Evolutionary conservation across 2,113 vertebrate species (phyloP).

Genomic region (Macroglossus sobrinus): DNA sequence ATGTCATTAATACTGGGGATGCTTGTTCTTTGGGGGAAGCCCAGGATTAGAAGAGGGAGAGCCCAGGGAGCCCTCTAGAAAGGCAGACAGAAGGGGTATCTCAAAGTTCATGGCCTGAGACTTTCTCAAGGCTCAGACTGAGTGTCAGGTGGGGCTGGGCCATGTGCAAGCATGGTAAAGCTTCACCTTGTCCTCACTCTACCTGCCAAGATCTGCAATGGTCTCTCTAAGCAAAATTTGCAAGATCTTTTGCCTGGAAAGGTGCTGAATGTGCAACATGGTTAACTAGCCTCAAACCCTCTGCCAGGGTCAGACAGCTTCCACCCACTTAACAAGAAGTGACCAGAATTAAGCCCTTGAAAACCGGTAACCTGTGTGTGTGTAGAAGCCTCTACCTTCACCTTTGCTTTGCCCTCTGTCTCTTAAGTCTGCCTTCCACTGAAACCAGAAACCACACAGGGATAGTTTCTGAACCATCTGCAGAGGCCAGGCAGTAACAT

Average conservation of each 20-base stretch:
- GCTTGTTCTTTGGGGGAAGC: background rate
- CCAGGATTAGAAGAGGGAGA: background rate
- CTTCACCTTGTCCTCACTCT: background rate
- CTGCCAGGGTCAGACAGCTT: background rate
- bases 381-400: background rate
- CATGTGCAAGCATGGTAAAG: background rate
- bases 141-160: background rate
- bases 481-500: rapidly evolving
- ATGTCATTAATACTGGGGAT: background rate
- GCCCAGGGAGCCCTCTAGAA: background rate
- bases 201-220: background rate
- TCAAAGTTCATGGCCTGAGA: rapidly evolving
- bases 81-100: background rate
- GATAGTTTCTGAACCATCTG: rapidly evolving
- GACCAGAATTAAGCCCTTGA: background rate
- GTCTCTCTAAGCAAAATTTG: background rate
- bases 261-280: rapidly evolving
- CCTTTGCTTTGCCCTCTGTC: background rate
- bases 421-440: background rate
- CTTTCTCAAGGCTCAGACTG: background rate
- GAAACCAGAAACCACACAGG: background rate
- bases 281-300: background rate
- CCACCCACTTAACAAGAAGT: background rate
- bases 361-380: background rate
- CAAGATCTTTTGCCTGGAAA: background rate